Percentiles rank a stretch among this genome's conserved stretches.
These are phyloP conservation scores for Callopanchax toddi DNA, from an alignment of 2,113 vertebrate genomes.

Conservation along the genomic window DNA sequence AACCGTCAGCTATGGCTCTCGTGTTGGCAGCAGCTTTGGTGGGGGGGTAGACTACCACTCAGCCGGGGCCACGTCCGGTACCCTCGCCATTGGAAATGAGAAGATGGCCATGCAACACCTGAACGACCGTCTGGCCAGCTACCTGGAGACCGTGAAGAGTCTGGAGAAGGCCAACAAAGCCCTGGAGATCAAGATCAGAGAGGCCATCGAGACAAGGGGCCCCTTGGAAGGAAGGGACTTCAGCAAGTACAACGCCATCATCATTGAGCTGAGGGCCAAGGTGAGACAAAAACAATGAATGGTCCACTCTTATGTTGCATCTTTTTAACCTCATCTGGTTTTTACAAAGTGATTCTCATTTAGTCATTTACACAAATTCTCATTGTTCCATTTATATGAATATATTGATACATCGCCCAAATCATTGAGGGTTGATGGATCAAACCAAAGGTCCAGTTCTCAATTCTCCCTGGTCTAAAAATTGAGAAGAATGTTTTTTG, in stretches of 20 bases:
- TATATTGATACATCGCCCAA: too few relatives aligned
- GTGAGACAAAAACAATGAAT: constrained; percentile 50
- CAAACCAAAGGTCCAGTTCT: too few relatives aligned
- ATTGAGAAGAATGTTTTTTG: not conserved
- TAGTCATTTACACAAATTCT: not conserved
- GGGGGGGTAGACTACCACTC: constrained; percentile 30
- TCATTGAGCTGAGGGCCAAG: constrained; percentile 72
- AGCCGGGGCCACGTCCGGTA: not conserved
- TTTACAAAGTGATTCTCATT: not conserved
- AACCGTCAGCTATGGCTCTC: constrained; percentile 16
- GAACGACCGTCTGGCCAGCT: constrained; percentile 79
- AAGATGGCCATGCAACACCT: constrained; percentile 77
- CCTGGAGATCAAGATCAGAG: constrained; percentile 77
- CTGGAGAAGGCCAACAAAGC: constrained; percentile 77
- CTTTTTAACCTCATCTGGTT: not conserved
- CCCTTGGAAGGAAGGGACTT: constrained; percentile 68
- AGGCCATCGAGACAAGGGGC: constrained; percentile 72
- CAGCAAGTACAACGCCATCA: constrained; percentile 61
- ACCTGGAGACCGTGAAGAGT: constrained; percentile 77
- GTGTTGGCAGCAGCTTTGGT: constrained; percentile 34
- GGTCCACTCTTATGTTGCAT: not conserved
- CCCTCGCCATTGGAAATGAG: constrained; percentile 67
- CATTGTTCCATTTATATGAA: too few relatives aligned
- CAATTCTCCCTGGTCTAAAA: too few relatives aligned
- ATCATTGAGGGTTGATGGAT: too few relatives aligned